Base-by-base conservation (phyloP, 2,113 vertebrate genomes). In the Egretta garzetta region DNA sequence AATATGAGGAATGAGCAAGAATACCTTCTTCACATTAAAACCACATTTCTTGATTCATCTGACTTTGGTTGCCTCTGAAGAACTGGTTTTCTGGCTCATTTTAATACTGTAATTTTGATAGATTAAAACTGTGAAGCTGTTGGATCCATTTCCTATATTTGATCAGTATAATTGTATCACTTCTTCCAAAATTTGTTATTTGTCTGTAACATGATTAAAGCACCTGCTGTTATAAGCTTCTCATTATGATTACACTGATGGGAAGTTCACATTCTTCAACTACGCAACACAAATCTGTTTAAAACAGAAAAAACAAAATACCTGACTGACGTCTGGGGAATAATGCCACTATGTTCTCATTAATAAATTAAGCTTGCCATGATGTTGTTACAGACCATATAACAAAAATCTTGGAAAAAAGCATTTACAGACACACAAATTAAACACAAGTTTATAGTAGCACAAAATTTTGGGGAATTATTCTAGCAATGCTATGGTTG, bases 131-230 rank as follows among this genome's bases (percentile, higher is more conserved):
- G 14, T 79, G 41, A 86, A 93, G 56, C 32, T 81, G 24, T 95
- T 95, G 72, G 59, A 89, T 63, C 41, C 30, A 26, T 84, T 87
- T 72, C 56, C 60, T 87, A 21, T 74, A 93, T 91, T 96, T 89
- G 80, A 94, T 87, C 74, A 76, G 28, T 63, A 41, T 95, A 94
- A 91, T 81, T 87, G 50, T 81, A 81, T 89, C 0, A 81, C 80
- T 93, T 91, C 26, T 80, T 93, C 49, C 39, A 86, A 91, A 91
- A 87, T 81, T 67, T 84, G 28, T 88, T 95, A 87, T 91, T 93
- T 91, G 14, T 84, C 86, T 86, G 41, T 89, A 93, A 89, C 35
- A 67, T 59, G 76, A 95, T 94, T 96, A 91, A 94, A 93, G 11
- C 35, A 79, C 33, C 70, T 87, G 77, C 90, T 94, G 52, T 84